A percentile compares a stretch with the other conserved stretches of the same genome.
Evolutionary conservation across 2,113 vertebrate species (phyloP).

Genomic region (Ceuthmochares aereus): DNA sequence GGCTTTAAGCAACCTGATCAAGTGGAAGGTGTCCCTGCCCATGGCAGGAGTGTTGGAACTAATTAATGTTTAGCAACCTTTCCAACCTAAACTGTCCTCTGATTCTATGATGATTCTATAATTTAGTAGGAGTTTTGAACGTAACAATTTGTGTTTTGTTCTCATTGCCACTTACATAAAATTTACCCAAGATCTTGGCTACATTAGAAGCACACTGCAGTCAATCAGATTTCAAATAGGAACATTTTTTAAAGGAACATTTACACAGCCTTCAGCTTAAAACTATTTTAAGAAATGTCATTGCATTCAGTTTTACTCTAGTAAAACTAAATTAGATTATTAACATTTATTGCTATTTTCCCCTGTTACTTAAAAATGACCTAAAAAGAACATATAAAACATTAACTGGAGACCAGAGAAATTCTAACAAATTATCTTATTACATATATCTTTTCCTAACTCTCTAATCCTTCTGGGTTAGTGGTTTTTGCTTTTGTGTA

Average conservation of each 20-base stretch:
- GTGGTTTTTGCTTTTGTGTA: neutral
- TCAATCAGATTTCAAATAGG: neutral
- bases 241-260: neutral
- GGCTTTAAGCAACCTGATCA: no score
- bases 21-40: no score
- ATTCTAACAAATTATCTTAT: constrained; percentile 31
- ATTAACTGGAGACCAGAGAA: neutral
- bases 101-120: no score
- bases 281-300: constrained; percentile 45
- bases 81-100: no score
- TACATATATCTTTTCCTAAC: neutral
- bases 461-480: neutral
- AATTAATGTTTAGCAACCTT: no score
- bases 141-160: neutral
- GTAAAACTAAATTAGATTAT: constrained; percentile 47
- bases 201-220: neutral
- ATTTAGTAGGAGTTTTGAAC: neutral
- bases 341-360: constrained; percentile 54
- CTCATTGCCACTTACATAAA: neutral
- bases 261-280: neutral
- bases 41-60: no score
- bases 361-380: constrained; percentile 19
- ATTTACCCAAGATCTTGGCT: neutral
- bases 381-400: constrained; percentile 15
- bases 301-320: neutral